These are phyloP conservation scores for Carlito syrichta DNA, from an alignment of 2,113 vertebrate species.

Conservation along the genomic window DNA sequence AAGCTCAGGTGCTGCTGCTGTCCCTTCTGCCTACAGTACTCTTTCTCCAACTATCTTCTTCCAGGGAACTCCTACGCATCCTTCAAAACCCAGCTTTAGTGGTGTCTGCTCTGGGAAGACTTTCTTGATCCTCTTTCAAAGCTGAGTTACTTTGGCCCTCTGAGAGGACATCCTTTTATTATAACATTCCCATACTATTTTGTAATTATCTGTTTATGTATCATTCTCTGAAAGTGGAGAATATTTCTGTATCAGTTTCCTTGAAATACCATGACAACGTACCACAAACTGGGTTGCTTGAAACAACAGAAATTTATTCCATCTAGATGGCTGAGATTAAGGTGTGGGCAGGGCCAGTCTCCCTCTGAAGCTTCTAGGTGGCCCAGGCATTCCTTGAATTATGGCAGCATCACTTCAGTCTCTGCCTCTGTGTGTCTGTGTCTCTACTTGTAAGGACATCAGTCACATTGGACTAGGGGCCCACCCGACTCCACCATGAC, in stretches of 20 bases:
- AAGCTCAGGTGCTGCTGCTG: background rate
- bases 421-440: background rate
- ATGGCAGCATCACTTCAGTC: background rate
- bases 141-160: background rate
- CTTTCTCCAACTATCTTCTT: background rate
- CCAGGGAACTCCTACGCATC: slow-evolving; percentile 23
- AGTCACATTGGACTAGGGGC: background rate
- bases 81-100: background rate
- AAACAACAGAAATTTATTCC: background rate
- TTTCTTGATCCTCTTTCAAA: background rate
- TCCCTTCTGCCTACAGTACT: background rate
- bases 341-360: background rate
- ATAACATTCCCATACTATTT: background rate
- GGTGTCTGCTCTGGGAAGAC: background rate
- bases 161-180: background rate
- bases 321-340: background rate
- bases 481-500: background rate
- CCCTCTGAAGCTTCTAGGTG: background rate
- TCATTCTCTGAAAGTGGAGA: background rate
- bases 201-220: background rate
- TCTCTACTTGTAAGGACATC: background rate
- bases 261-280: background rate
- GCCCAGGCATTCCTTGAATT: background rate
- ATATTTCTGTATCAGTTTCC: background rate
- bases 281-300: background rate